Conservation (phyloP, 92 coral and sea anemone species). For the Bergia puertoricense region DNA sequence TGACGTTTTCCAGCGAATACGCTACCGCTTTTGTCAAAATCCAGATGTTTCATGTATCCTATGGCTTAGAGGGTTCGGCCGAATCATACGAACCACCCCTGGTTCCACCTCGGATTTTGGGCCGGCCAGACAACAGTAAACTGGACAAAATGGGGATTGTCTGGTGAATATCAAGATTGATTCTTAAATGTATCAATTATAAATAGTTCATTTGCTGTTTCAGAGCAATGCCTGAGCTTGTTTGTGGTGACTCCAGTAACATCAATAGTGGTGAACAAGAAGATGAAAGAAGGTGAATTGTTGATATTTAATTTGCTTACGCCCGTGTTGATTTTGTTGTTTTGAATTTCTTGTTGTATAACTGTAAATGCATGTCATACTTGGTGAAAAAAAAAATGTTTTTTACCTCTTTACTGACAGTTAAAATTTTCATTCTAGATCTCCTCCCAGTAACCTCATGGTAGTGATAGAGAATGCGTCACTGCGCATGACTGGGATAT, state of each 20-base stretch:
- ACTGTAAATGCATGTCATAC: neutral
- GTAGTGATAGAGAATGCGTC: conserved; percentile 50
- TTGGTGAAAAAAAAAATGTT: neutral
- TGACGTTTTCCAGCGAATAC: no score
- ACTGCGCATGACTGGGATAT: conserved; percentile 56
- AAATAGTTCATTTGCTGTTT: neutral
- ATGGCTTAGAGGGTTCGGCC: no score
- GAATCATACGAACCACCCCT: no score
- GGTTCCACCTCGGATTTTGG: no score
- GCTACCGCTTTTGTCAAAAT: no score
- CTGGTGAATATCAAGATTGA: no score
- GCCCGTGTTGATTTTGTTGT: neutral
- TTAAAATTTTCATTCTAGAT: conserved; percentile 46
- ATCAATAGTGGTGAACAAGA: conserved; percentile 15
- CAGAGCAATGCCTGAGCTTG: conserved; percentile 60
- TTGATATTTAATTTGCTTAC: neutral
- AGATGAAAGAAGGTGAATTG: conserved; percentile 19
- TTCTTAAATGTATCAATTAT: no score
- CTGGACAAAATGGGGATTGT: no score
- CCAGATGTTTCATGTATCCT: no score
- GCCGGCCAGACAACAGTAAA: no score
- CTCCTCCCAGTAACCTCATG: conserved; percentile 81
- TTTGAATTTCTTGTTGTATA: neutral
- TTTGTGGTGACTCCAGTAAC: conserved; percentile 14
- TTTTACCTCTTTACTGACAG: neutral